phyloP scores from a whole-genome alignment of 1,140 invertebrate species.

The Micrasema longulum region DNA sequence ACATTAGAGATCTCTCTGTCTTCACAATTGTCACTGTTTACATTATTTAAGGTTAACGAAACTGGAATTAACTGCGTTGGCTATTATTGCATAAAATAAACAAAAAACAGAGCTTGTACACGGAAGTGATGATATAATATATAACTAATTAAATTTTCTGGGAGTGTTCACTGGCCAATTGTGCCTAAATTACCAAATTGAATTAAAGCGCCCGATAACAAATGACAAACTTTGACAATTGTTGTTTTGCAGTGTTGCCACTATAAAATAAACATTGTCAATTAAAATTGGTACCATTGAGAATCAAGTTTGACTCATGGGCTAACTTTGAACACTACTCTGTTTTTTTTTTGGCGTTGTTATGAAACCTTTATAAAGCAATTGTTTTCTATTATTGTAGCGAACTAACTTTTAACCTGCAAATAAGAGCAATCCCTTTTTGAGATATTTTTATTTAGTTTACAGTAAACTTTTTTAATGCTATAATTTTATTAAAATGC shows the following conservation, averaged over 20 bases:
- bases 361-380: too few species aligned
- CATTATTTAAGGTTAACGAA: neutral
- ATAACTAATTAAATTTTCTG: neutral
- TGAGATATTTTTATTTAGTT: too few species aligned
- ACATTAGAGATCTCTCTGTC: conserved; percentile 3
- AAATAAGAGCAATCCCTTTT: too few species aligned
- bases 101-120: neutral
- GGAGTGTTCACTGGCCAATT: conserved; percentile 30
- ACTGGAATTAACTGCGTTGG: neutral
- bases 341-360: too few species aligned
- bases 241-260: conserved; percentile 8
- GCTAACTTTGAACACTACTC: conserved; percentile 7
- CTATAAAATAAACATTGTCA: neutral
- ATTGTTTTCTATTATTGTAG: too few species aligned
- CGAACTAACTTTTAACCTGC: too few species aligned
- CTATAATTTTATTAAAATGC: too few species aligned
- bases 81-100: neutral
- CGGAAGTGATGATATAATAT: neutral
- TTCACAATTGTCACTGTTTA: neutral
- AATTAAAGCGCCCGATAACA: conserved; percentile 34
- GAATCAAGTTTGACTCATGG: neutral
- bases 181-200: conserved; percentile 34
- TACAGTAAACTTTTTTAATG: too few species aligned
- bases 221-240: conserved; percentile 10
- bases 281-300: neutral